Conservation (phyloP, 2,113 vertebrate genomes). For the Melanocharis versteri region DNA sequence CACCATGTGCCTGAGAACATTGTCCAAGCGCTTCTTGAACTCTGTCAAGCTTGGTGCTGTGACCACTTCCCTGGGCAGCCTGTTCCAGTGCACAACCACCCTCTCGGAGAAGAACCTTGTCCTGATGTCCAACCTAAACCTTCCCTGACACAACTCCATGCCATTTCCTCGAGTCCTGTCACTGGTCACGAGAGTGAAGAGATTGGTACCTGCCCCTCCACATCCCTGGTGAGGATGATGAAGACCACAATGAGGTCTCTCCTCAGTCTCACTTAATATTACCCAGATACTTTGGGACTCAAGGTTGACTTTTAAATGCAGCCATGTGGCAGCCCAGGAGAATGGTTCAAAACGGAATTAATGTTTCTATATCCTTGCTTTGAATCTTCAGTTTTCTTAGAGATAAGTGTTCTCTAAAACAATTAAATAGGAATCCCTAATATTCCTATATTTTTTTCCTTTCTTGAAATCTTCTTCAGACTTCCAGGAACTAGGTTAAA, state of each 20-base stretch:
- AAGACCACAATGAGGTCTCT: too few species aligned
- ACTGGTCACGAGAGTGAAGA: neutral
- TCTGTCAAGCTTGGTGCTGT: neutral
- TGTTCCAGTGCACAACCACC: accelerated
- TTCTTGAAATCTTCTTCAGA: neutral
- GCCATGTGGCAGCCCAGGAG: neutral
- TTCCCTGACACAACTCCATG: too few species aligned
- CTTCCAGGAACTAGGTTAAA: neutral
- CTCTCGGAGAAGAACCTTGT: neutral
- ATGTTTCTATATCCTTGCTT: neutral
- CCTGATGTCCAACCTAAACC: neutral
- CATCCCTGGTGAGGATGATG: neutral
- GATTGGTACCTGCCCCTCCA: neutral
- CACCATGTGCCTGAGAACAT: neutral
- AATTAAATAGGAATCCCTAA: neutral
- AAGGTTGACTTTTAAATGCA: neutral
- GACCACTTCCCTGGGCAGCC: neutral
- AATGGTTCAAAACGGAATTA: neutral
- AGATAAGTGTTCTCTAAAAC: neutral
- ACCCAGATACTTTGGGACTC: neutral
- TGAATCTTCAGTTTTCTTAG: neutral
- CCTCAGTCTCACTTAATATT: neutral
- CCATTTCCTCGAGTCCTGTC: accelerated
- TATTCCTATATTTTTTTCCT: neutral
- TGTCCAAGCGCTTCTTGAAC: neutral